Conservation (phyloP, 64 coral and sea anemone species). For the Pocillopora damicornis region DNA sequence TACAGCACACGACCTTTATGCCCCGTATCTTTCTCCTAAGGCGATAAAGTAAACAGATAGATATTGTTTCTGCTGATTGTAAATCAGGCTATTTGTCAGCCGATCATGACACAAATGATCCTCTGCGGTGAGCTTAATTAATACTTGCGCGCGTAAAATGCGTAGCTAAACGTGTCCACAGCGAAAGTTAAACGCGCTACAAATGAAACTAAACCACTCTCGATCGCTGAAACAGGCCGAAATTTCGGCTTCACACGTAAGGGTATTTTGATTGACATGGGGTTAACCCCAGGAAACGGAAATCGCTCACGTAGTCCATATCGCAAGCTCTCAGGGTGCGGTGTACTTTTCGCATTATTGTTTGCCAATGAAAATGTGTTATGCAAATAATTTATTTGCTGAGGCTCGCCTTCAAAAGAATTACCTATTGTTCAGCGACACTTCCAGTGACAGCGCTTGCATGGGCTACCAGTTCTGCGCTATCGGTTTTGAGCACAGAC, state of each 20-base stretch:
- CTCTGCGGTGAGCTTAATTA: not conserved
- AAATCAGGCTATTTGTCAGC: slow-evolving; percentile 41
- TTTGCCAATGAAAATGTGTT: not conserved
- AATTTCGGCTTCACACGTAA: not conserved
- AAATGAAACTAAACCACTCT: not conserved
- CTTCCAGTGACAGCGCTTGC: not conserved
- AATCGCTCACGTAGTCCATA: not conserved
- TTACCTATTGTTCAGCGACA: not conserved
- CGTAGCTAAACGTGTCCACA: not conserved
- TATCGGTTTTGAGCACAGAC: not conserved
- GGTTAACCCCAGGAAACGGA: not conserved
- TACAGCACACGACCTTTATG: slow-evolving; percentile 5
- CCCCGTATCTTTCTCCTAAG: not conserved
- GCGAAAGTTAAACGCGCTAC: not conserved
- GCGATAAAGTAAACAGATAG: slow-evolving; percentile 28
- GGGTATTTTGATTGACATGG: slow-evolving; percentile 1
- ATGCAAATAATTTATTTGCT: not conserved
- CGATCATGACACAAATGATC: slow-evolving; percentile 23
- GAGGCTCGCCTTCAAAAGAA: not conserved
- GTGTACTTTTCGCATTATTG: not conserved
- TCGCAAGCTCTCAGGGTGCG: not conserved
- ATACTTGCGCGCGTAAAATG: not conserved
- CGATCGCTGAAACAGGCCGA: not conserved
- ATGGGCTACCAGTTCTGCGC: not conserved
- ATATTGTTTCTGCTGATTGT: slow-evolving; percentile 40